A percentile compares a stretch with the other conserved stretches of the same genome.
phyloP scores from a whole-genome alignment of 2,797 vertebrate species.

The Leuciscus waleckii region DNA sequence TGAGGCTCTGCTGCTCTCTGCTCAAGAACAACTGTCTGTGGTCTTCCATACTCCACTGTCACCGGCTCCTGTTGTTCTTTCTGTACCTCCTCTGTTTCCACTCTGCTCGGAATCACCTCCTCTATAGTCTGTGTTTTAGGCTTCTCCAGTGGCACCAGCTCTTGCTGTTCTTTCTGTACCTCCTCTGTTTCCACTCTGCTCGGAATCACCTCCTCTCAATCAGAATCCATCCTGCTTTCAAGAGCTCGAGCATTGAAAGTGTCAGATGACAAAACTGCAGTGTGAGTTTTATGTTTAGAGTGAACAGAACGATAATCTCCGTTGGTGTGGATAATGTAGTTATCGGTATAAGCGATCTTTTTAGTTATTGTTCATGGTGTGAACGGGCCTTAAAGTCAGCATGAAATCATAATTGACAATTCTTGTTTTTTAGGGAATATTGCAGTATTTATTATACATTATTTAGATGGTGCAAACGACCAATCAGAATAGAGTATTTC shows the following conservation, averaged over 20 bases:
- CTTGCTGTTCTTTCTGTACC: conserved; percentile 25
- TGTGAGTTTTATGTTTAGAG: no score
- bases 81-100: conserved; percentile 30
- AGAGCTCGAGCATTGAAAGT: no score
- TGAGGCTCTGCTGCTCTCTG: conserved; percentile 52
- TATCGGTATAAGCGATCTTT: no score
- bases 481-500: neutral
- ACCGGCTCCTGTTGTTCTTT: conserved; percentile 9
- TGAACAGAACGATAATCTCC: no score
- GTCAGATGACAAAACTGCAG: no score
- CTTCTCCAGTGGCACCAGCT: neutral
- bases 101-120: conserved; percentile 1
- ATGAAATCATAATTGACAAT: neutral
- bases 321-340: no score
- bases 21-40: conserved; percentile 43
- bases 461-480: neutral
- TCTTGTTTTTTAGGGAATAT: neutral
- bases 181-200: no score
- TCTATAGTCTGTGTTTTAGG: neutral
- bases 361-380: neutral
- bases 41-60: conserved; percentile 34
- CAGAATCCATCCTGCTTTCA: no score
- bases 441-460: neutral
- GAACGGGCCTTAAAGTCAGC: neutral
- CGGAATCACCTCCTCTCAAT: no score